Evolutionary conservation across 2,888 invertebrate species (phyloP).

Genomic region (Megalurothrips usitatus): DNA sequence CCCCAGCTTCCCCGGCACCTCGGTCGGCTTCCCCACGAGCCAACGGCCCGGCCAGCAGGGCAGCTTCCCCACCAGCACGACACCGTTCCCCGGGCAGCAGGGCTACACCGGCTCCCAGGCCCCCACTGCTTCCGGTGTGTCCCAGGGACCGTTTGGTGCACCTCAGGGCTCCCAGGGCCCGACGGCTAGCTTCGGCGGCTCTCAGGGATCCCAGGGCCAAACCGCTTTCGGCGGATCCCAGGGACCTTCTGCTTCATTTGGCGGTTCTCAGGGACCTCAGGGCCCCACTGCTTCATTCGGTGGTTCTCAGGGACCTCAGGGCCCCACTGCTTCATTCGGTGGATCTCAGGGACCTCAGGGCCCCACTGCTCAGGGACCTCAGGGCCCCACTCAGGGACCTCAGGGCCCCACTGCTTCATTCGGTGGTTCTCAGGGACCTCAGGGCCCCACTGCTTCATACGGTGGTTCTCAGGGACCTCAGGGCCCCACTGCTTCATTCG

Average conservation of each 20-base stretch:
- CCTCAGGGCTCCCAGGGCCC: constrained; percentile 9
- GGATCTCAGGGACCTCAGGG: constrained; percentile 36
- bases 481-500: constrained; percentile 37
- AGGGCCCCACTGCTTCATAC: constrained; percentile 37
- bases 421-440: constrained; percentile 36
- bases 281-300: neutral
- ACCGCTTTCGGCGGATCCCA: constrained; percentile 27
- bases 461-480: constrained; percentile 38
- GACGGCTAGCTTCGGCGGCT: constrained; percentile 27
- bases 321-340: neutral
- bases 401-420: constrained; percentile 36
- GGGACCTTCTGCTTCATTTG: neutral
- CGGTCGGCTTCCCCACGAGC: neutral
- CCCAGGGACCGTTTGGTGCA: neutral
- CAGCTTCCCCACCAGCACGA: neutral
- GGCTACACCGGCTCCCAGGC: neutral
- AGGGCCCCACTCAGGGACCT: constrained; percentile 38
- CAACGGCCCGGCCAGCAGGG: neutral
- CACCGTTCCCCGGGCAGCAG: neutral
- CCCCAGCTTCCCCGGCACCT: neutral
- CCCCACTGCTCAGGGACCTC: constrained; percentile 36
- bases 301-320: neutral
- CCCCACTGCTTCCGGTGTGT: constrained; percentile 27
- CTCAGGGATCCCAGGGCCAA: constrained; percentile 18
- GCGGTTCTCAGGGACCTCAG: constrained; percentile 9